Base-by-base conservation (phyloP, 1,140 invertebrate species). In the Drosophila miranda region DNA sequence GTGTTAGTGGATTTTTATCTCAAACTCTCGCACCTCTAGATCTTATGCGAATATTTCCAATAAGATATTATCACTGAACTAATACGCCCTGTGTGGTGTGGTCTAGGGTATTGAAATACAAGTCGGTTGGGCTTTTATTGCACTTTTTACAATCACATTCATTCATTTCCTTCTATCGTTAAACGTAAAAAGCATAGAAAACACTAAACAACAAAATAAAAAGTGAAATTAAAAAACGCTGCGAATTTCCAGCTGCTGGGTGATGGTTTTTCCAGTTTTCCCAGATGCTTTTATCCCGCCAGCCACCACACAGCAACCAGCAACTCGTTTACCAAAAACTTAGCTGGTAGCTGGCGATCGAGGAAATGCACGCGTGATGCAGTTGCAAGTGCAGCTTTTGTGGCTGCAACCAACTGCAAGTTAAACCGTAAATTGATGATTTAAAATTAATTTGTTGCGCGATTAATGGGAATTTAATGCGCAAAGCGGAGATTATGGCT, bases 101-200 rank as follows among this genome's bases (percentile, higher is more conserved):
- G 11, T 49, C 53, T 46, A 82, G 78, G 51, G 63, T 54, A 82
- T 41, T 46, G n/a, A 63, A 34, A 28, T 50, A 57, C 67, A 41
- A 26, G 43, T 53, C 56, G 14, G 23, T 11, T 46, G 54, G 61
- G 52, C 58, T 51, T 81, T 82, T 72, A 75, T 63, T 60, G 75
- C 70, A 19, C 16, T 55, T 58, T 71, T 80, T 46, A 38, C 34
- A 38, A 60, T 64, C 58, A 54, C 72, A 75, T 56, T 73, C 78
- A 88, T 87, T 78, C 82, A 88, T 87, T 87, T 87, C 83, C 82
- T 87, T 87, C 82, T 87, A 73, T 75, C 83, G 63, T 75, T 61
- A 68, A 78, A 72, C 58, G 69, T 55, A 74, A 57, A 56, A 79
- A 70, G 41, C 34, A 53, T 38, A 44, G 28, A 55, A 50, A 42